These are phyloP conservation scores for Alcis repandata DNA, from an alignment of 2,888 invertebrate species.

Conservation along the genomic window DNA sequence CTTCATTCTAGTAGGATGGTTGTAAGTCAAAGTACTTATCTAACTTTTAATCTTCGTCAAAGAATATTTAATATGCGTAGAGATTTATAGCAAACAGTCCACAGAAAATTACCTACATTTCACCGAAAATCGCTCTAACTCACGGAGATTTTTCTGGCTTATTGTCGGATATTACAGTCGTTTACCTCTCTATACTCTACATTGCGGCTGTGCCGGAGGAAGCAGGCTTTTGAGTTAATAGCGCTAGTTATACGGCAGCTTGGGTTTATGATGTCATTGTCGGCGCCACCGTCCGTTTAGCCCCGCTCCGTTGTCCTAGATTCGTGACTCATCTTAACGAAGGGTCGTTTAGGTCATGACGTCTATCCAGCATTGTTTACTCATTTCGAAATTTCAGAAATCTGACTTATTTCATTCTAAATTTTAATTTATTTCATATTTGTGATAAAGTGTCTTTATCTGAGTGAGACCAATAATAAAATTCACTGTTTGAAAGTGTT, in stretches of 20 bases:
- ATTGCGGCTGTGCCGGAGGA: slow-evolving; percentile 47
- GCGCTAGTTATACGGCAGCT: slow-evolving; percentile 37
- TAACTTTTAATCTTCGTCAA: background rate
- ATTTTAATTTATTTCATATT: too few relatives aligned
- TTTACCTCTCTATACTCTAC: slow-evolving; percentile 64
- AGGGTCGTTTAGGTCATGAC: background rate
- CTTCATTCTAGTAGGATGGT: too few relatives aligned
- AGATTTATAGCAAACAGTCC: background rate
- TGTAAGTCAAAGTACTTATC: too few relatives aligned
- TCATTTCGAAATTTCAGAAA: too few relatives aligned
- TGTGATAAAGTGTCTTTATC: too few relatives aligned
- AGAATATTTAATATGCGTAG: background rate
- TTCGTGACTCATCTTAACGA: background rate
- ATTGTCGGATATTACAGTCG: slow-evolving; percentile 68
- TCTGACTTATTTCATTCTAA: too few relatives aligned
- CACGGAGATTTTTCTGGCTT: slow-evolving; percentile 70
- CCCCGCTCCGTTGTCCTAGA: slow-evolving; percentile 11
- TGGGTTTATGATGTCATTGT: slow-evolving; percentile 46
- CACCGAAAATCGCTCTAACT: slow-evolving; percentile 37
- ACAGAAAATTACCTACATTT: slow-evolving; percentile 41
- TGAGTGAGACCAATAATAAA: too few relatives aligned
- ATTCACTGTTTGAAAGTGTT: too few relatives aligned
- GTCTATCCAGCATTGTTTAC: background rate
- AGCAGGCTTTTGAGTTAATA: slow-evolving; percentile 49
- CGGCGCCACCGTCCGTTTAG: slow-evolving; percentile 15